A percentile compares a stretch with the other conserved stretches of the same genome.
These are phyloP conservation scores for Sinocyclocheilus grahami DNA, from an alignment of 2,113 vertebrate species.

Conservation along the genomic window DNA sequence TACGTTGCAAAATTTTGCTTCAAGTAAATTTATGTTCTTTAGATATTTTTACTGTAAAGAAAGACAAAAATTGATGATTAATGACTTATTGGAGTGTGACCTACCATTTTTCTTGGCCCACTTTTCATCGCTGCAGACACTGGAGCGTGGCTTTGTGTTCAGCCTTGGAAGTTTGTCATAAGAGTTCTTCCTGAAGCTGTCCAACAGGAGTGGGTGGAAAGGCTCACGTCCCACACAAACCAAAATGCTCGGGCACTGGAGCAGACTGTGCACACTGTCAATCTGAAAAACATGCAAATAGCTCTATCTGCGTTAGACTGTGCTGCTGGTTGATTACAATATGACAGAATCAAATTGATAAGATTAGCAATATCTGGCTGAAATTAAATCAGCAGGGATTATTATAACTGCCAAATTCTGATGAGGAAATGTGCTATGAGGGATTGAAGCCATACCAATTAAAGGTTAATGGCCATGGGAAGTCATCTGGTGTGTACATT, in stretches of 20 bases:
- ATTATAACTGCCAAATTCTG: slow-evolving; percentile 13
- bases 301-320: background rate
- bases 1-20: background rate
- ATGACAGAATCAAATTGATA: background rate
- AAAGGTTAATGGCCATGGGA: slow-evolving; percentile 47
- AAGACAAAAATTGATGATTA: background rate
- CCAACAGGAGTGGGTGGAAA: slow-evolving; percentile 75
- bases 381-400: slow-evolving; percentile 36
- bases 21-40: background rate
- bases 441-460: slow-evolving; percentile 46
- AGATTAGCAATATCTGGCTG: slow-evolving; percentile 18
- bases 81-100: background rate
- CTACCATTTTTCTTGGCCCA: slow-evolving; percentile 71
- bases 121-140: slow-evolving; percentile 64
- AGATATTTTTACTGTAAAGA: background rate
- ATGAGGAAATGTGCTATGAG: slow-evolving; percentile 47
- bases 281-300: slow-evolving; percentile 75
- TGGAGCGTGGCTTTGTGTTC: slow-evolving; percentile 63
- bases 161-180: slow-evolving; percentile 78
- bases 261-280: slow-evolving; percentile 83
- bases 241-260: slow-evolving; percentile 79
- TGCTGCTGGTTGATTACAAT: background rate
- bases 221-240: slow-evolving; percentile 86
- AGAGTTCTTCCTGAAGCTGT: slow-evolving; percentile 72
- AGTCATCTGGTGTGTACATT: slow-evolving; percentile 58